These are phyloP conservation scores for Drosophila cardini DNA, from an alignment of 1,140 invertebrate species.

Conservation along the genomic window DNA sequence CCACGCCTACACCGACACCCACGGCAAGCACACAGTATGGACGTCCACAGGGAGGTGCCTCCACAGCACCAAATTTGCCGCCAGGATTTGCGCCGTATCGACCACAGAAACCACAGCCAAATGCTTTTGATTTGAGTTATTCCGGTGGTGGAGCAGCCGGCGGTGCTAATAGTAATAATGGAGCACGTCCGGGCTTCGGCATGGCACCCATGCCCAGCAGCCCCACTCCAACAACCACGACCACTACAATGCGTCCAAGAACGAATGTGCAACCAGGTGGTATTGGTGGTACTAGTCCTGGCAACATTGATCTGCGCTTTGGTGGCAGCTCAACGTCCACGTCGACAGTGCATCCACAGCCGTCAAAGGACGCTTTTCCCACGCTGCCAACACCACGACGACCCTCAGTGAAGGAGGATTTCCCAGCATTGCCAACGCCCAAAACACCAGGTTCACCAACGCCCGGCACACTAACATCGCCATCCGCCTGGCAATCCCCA, in stretches of 20 bases:
- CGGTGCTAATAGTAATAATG: slow-evolving; percentile 1
- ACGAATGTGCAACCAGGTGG: slow-evolving; percentile 24
- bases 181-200: slow-evolving; percentile 55
- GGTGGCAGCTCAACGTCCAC: slow-evolving; percentile 49
- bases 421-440: slow-evolving; percentile 59
- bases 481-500: slow-evolving; percentile 65
- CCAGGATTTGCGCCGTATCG: slow-evolving; percentile 74
- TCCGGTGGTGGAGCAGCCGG: slow-evolving; percentile 47
- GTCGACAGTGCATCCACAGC: slow-evolving; percentile 53
- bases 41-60: slow-evolving; percentile 12
- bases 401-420: slow-evolving; percentile 73
- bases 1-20: not conserved
- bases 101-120: slow-evolving; percentile 72
- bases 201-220: slow-evolving; percentile 41
- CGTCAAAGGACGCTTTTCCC: slow-evolving; percentile 71
- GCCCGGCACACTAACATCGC: slow-evolving; percentile 47
- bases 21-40: not conserved
- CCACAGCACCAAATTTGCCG: slow-evolving; percentile 54
- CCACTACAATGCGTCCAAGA: slow-evolving; percentile 54
- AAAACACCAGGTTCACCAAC: slow-evolving; percentile 40
- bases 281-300: not conserved
- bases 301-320: slow-evolving; percentile 56
- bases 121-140: slow-evolving; percentile 78
- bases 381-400: slow-evolving; percentile 63
- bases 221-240: slow-evolving; percentile 31